These are phyloP conservation scores for Tympanuchus pallidicinctus DNA, from an alignment of 2,113 vertebrate genomes.

Conservation along the genomic window DNA sequence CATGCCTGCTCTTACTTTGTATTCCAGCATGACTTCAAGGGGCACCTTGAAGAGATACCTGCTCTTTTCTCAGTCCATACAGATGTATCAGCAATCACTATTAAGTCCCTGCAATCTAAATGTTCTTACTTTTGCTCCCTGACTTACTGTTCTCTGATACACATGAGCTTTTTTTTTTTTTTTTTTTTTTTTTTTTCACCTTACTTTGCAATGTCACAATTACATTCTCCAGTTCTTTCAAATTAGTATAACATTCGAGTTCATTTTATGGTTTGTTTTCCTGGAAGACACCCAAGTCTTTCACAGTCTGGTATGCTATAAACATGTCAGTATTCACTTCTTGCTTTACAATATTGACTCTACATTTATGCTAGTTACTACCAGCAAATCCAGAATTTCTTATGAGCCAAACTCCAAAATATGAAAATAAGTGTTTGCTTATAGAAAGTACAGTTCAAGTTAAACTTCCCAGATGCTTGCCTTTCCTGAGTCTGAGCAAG, in stretches of 20 bases:
- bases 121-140: neutral
- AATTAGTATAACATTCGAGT: constrained; percentile 19
- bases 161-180: neutral
- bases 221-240: constrained; percentile 16
- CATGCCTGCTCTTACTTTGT: neutral
- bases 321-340: constrained; percentile 64
- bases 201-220: neutral
- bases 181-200: neutral
- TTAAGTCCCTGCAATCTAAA: neutral
- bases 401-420: constrained; percentile 4
- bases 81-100: neutral
- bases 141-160: neutral
- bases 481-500: neutral
- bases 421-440: constrained; percentile 28
- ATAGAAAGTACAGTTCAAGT: neutral
- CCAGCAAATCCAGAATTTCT: constrained; percentile 45
- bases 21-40: neutral
- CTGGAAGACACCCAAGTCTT: constrained; percentile 49
- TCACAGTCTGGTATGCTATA: constrained; percentile 63
- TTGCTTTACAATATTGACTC: constrained; percentile 65
- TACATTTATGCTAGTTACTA: constrained; percentile 64
- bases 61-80: neutral
- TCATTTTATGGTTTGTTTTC: constrained; percentile 65
- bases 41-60: neutral
- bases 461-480: constrained; percentile 9